A percentile compares a stretch with the other conserved stretches of the same genome.
Conservation (phyloP, 2,888 invertebrate species). For the Agrypnus murinus region DNA sequence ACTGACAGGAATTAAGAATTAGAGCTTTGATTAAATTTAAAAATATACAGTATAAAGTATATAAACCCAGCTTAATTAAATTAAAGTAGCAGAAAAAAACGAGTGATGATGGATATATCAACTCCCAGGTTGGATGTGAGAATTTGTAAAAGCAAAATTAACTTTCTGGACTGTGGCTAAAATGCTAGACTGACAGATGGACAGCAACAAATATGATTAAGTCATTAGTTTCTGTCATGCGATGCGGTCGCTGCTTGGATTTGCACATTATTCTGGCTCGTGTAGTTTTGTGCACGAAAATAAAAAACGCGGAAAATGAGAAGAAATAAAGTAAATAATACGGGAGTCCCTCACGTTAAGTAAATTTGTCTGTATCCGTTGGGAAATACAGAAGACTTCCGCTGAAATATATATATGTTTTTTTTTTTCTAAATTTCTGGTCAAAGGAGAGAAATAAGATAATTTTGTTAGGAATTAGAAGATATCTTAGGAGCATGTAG, state of each 20-base stretch:
- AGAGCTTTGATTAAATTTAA: background rate
- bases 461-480: too few species aligned
- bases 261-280: constrained; percentile 33
- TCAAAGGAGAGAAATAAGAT: background rate
- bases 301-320: constrained; percentile 24
- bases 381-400: constrained; percentile 20
- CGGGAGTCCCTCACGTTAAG: constrained; percentile 19
- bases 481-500: too few species aligned
- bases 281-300: constrained; percentile 12
- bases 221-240: constrained; percentile 47
- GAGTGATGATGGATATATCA: background rate
- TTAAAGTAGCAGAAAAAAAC: background rate
- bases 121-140: constrained; percentile 6
- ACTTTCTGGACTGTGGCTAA: constrained; percentile 30
- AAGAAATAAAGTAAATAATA: constrained; percentile 35
- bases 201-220: constrained; percentile 50
- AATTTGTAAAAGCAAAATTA: constrained; percentile 32
- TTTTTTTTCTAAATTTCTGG: background rate
- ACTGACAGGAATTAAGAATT: too few species aligned
- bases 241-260: constrained; percentile 26
- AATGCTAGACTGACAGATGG: constrained; percentile 42
- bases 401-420: background rate
- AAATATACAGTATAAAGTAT: background rate
- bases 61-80: background rate
- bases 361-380: constrained; percentile 30